Conservation (phyloP, 2,888 invertebrate species). For the Crioceris asparagi region DNA sequence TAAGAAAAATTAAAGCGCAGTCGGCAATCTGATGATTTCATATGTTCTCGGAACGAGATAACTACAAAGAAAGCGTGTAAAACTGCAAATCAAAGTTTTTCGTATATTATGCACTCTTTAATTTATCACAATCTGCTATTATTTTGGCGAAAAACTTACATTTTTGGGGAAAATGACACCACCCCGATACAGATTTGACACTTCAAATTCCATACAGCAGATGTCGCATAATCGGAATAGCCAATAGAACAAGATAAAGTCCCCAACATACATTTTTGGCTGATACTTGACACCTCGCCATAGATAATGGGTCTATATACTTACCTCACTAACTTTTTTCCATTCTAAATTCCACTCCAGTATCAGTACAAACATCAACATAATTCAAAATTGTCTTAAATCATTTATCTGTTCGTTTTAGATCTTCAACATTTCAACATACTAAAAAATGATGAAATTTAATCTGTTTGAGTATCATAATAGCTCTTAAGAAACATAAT, state of each 20-base stretch:
- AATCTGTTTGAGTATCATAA: too few species aligned
- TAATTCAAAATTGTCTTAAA: too few species aligned
- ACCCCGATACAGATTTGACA: constrained; percentile 28
- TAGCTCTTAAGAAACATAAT: too few species aligned
- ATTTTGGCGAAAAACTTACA: constrained; percentile 32
- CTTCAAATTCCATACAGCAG: constrained; percentile 14
- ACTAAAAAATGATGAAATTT: too few species aligned
- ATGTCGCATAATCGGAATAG: constrained; percentile 7
- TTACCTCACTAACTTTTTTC: too few species aligned
- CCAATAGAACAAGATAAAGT: constrained; percentile 3
- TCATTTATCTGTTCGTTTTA: too few species aligned
- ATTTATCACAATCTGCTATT: not conserved
- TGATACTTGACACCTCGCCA: too few species aligned
- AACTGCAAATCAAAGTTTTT: not conserved
- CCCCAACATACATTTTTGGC: too few species aligned
- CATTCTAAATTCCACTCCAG: too few species aligned
- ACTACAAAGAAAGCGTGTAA: not conserved
- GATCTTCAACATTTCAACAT: too few species aligned
- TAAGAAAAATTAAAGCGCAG: constrained; percentile 20
- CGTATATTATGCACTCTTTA: not conserved
- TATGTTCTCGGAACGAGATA: not conserved
- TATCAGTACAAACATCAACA: too few species aligned
- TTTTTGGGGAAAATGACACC: constrained; percentile 37
- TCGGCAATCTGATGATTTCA: constrained; percentile 7
- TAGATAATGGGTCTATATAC: too few species aligned